phyloP scores from a whole-genome alignment of 2,113 vertebrate genomes.

The Thalassoma bifasciatum region DNA sequence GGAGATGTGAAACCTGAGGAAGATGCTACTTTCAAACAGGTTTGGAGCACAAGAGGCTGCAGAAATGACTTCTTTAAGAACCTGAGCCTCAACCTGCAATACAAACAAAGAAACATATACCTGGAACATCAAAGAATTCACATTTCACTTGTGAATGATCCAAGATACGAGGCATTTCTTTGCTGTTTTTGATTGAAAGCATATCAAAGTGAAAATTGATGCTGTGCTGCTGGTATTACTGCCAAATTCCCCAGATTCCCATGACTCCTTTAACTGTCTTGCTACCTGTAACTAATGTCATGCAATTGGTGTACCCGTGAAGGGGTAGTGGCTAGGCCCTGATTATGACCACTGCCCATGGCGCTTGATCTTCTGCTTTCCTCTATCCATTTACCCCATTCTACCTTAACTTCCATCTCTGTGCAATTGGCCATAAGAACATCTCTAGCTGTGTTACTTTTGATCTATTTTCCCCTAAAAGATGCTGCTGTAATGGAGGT shows the following conservation, averaged over 20 bases:
- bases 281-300: conserved; percentile 80
- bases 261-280: conserved; percentile 71
- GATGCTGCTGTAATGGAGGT: conserved; percentile 72
- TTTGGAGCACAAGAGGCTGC: background rate
- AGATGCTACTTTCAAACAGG: conserved; percentile 43
- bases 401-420: conserved; percentile 45
- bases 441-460: conserved; percentile 61
- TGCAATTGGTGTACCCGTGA: conserved; percentile 72
- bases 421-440: conserved; percentile 69
- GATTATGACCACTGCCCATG: conserved; percentile 72
- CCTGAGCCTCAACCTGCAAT: conserved; percentile 10
- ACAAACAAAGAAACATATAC: conserved; percentile 6
- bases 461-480: conserved; percentile 60
- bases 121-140: conserved; percentile 10
- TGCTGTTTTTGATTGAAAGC: conserved; percentile 1
- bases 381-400: conserved; percentile 3
- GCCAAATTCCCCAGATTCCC: conserved; percentile 67
- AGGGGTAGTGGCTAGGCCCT: conserved; percentile 77
- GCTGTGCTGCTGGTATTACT: conserved; percentile 24
- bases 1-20: conserved; percentile 87
- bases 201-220: background rate
- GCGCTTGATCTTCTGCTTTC: conserved; percentile 56
- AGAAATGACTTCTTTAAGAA: background rate
- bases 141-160: background rate
- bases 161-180: conserved; percentile 21